Evolutionary conservation across 2,797 vertebrate species (phyloP).

Genomic region (Sebastes cheni): DNA sequence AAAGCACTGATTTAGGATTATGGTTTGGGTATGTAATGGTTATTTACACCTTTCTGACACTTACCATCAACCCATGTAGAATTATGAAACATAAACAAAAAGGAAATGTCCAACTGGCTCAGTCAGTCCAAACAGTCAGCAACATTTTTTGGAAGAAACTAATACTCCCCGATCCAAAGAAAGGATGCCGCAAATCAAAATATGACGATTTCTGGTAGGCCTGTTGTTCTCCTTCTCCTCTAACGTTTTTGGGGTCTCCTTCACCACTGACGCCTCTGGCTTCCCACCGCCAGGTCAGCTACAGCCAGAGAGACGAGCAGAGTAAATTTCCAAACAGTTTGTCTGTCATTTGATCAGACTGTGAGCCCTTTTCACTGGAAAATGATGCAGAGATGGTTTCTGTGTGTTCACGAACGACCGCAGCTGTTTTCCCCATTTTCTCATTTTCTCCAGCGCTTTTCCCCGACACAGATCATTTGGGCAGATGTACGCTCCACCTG

Average conservation of each 20-base stretch:
- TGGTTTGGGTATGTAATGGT: background rate
- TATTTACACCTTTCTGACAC: slow-evolving; percentile 4
- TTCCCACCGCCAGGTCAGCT: slow-evolving; percentile 28
- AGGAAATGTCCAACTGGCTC: slow-evolving; percentile 12
- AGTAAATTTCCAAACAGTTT: slow-evolving; percentile 42
- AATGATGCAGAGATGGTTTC: slow-evolving; percentile 50
- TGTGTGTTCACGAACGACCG: slow-evolving; percentile 38
- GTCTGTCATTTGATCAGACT: slow-evolving; percentile 55
- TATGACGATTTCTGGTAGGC: slow-evolving; percentile 4
- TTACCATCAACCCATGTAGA: background rate
- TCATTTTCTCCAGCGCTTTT: slow-evolving; percentile 53
- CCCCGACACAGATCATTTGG: slow-evolving; percentile 55
- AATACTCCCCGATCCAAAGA: background rate
- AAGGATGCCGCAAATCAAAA: slow-evolving; percentile 48
- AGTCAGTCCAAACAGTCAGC: slow-evolving; percentile 6
- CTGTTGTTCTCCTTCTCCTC: slow-evolving; percentile 13
- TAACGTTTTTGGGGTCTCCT: slow-evolving; percentile 28
- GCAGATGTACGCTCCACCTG: slow-evolving; percentile 70
- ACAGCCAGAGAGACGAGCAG: slow-evolving; percentile 41
- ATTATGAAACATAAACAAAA: slow-evolving; percentile 18
- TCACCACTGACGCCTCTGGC: slow-evolving; percentile 46
- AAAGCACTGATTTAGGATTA: slow-evolving; percentile 20
- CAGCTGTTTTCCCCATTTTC: slow-evolving; percentile 71
- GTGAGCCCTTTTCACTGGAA: slow-evolving; percentile 48
- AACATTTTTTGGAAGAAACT: slow-evolving; percentile 11